A percentile compares a stretch with the other conserved stretches of the same genome.
These are phyloP conservation scores for Bombus sylvicola DNA, from an alignment of 1,140 invertebrate species.

Conservation along the genomic window DNA sequence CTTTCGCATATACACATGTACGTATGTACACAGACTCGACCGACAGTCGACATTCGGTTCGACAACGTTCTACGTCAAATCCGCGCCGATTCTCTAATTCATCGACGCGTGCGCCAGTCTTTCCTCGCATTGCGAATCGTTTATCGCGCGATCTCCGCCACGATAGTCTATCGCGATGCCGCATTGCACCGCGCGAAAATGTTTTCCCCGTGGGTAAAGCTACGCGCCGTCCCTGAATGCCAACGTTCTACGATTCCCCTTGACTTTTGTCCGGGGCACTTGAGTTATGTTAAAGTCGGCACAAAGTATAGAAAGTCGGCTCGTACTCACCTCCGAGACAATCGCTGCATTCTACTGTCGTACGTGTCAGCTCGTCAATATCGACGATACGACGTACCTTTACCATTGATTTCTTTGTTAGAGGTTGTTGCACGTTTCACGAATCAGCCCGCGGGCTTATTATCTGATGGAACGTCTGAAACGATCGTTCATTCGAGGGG, in stretches of 20 bases:
- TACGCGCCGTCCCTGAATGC: conserved; percentile 5
- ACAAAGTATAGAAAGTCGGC: conserved; percentile 5
- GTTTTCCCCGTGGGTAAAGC: conserved; percentile 8
- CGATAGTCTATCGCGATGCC: conserved; percentile 25
- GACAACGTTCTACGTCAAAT: conserved; percentile 3
- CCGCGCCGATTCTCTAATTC: conserved; percentile 35
- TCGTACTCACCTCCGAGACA: conserved; percentile 24
- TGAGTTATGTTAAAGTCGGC: conserved; percentile 38
- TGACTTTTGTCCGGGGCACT: conserved; percentile 48
- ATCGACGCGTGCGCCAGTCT: neutral
- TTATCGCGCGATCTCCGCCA: conserved; percentile 35
- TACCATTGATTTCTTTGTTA: conserved; percentile 28
- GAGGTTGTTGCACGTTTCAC: neutral
- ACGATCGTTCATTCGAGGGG: conserved; percentile 5
- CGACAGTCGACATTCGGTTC: conserved; percentile 22
- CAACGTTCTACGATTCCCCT: conserved; percentile 43
- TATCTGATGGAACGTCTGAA: conserved; percentile 39
- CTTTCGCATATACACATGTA: neutral
- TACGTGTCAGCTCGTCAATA: conserved; percentile 36
- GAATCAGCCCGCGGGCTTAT: neutral
- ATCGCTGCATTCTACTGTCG: conserved; percentile 48
- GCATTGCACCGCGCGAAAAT: neutral
- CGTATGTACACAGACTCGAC: neutral
- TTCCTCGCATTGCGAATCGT: neutral
- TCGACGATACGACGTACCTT: conserved; percentile 15